These are phyloP conservation scores for Tortrix viridana DNA, from an alignment of 2,888 invertebrate genomes.

Conservation along the genomic window DNA sequence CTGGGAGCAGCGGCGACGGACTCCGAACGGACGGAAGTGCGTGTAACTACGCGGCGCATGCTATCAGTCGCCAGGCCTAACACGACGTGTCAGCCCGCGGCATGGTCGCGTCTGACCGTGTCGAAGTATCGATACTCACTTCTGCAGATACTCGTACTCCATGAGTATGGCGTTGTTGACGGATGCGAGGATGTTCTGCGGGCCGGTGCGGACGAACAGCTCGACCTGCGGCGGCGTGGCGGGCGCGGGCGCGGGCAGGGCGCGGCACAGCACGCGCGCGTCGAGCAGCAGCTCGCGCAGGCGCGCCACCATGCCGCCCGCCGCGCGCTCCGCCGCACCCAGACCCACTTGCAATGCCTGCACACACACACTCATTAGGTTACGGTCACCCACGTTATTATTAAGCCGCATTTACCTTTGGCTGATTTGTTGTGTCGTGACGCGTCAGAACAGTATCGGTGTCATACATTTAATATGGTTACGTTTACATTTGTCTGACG, in stretches of 20 bases:
- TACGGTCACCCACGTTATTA: not conserved
- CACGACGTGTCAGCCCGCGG: too few species aligned
- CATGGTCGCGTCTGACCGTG: too few species aligned
- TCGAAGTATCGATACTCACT: slow-evolving; percentile 53
- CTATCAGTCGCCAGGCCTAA: too few species aligned
- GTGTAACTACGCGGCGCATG: too few species aligned
- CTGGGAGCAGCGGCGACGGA: too few species aligned
- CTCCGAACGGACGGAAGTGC: too few species aligned
- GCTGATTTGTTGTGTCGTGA: too few species aligned
- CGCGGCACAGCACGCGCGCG: slow-evolving; percentile 75
- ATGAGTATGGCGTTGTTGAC: slow-evolving; percentile 88
- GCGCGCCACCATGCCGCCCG: slow-evolving; percentile 79
- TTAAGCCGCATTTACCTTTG: too few species aligned
- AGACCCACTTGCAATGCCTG: slow-evolving; percentile 84
- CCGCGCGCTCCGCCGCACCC: slow-evolving; percentile 82
- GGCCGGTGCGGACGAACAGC: slow-evolving; percentile 87
- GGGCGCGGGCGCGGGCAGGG: slow-evolving; percentile 60
- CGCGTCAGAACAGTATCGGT: too few species aligned
- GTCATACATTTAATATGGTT: too few species aligned
- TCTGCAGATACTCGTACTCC: slow-evolving; percentile 83
- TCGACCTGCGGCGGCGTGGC: slow-evolving; percentile 84
- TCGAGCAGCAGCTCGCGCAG: slow-evolving; percentile 84
- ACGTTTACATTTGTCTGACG: too few species aligned
- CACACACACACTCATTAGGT: not conserved
- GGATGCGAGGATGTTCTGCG: slow-evolving; percentile 86